Evolutionary conservation across 2,888 invertebrate genomes (phyloP), one percentile per base, ranked within the genome.

Genomic region (Platerodrilus igneus): DNA sequence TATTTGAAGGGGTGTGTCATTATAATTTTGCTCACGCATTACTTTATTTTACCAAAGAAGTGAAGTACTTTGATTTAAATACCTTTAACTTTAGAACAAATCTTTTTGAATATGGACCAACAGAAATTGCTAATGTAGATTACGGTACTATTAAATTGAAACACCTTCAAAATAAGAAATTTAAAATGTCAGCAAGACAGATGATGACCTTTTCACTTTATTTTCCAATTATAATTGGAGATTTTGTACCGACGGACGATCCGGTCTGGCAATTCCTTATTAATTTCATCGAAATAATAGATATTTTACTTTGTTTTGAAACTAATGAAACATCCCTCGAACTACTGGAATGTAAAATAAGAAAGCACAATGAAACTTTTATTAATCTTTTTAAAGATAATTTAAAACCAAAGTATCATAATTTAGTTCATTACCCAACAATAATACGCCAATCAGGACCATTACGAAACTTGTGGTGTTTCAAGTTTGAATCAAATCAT

Each of bases 151-250:
- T n/a, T n/a, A n/a, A n/a, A n/a, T n/a, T n/a, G n/a, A n/a, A n/a
- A 11, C 37, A 37, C 19, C 23, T 39, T 14, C 20, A 32, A 22
- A 30, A 25, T 26, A 30, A 40, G 21, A 42, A 35, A 17, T 16
- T 45, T 6, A 45, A 38, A 38, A 39, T 38, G 33, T 37, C 50
- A 18, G 52, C 51, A 6, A 40, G 45, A 18, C 42, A 54, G 47
- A n/a, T n/a, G n/a, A 54, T 46, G 40, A 38, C 38, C 8, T 51
- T 53, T 35, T 20, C 44, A 19, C 30, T 13, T 10, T 47, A 42
- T 34, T 39, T 55, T 36, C 51, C 47, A n/a, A 10, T 52, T n/a
- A 50, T 55, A 40, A 31, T 53, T 26, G 50, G 45, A 2, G 53
- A 55, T 42, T 19, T 52, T 1, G 32, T 54, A 25, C 49, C 51